Evolutionary conservation across 2,113 vertebrate genomes (phyloP), one percentile per base, ranked within the genome.

Genomic region (Todiramphus chloris): DNA sequence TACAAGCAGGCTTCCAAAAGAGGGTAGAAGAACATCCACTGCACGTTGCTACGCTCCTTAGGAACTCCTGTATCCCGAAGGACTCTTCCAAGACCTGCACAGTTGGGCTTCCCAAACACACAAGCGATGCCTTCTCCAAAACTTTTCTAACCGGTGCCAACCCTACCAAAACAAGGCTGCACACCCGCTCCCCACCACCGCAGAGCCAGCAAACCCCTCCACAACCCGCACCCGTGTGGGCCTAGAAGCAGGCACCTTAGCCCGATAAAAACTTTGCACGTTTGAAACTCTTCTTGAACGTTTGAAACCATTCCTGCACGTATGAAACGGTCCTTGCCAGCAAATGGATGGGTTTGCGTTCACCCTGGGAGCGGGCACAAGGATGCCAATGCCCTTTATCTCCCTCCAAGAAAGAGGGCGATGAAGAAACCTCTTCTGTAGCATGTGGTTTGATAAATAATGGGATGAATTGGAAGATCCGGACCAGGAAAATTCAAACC

Each of bases 191-290:
- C 51, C 41, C 25, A 53, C 27, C 50, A 25, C 11, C 24, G 11
- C 68, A 8, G 31, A 85, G 24, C 16, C 17, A 15, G 11, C 37
- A 11, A 39, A 43, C 11, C 3, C 31, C 11, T 23, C 35, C 68
- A 5, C 5, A 1, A 58, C 5, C 44, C 1, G 2, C 5, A 59
- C 46, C 63, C 24, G 17, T 1, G 20, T 0, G 2, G 83, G 64
- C 59, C 58, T 33, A 31, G 21, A 10, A 68, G 56, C 16, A 28
- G 31, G 28, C 39, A 80, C 31, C 59, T 33, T 5, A 4, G 27
- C 41, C 35, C n/a, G 48, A 55, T 8, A 18, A n/a, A n/a, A n/a
- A n/a, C 31, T 4, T 25, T 5, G 25, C 51, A 9, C n/a, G 4
- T 23, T 15, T 15, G 10, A 59, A 60, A 31, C 33, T 2, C 9